Evolutionary conservation across 2,113 vertebrate species (phyloP), one percentile per base, ranked within the genome.

Genomic region (Cebus imitator): DNA sequence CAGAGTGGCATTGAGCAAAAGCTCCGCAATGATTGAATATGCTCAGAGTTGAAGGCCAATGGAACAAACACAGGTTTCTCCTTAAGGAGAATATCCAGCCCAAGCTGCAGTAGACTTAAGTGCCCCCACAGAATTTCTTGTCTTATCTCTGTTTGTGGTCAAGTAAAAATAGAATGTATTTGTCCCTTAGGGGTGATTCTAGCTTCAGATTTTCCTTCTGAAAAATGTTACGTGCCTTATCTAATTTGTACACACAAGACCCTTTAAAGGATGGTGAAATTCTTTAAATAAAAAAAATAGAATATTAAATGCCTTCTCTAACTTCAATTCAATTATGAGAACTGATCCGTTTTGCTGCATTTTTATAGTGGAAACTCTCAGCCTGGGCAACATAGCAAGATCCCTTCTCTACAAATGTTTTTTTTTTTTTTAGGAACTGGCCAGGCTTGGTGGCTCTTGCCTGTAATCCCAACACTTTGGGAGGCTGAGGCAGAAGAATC

Each of bases 241-340:
- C 52, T 48, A 79, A 79, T 93, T 68, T 16, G 3, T 30, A 92
- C 6, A 90, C 58, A 87, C 61, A n/a, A 72, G 27, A 83, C 1
- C 72, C 91, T 72, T n/a, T 66, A 84, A 70, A 50, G 58, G 78
- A 17, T 92, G 43, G 7, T 68, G 66, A 82, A 90, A 96, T 86
- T 82, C 57, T 82, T 92, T 88, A 94, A 97, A 87, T 89, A 91
- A 58, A 87, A 50, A 50, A 91, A 84, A 87, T 96, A 50, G 92
- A 90, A 96, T 85, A 93, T 64, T 76, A 92, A 76, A 92, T 32
- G 35, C 43, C 55, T 94, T 64, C 89, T 73, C 48, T 86, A 87
- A 73, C 14, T 61, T 68, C 87, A 70, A 91, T 72, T 93, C 89
- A 87, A 45, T 87, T 95, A 80, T 75, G 45, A 97, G 93, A 81